Conservation (phyloP, 2,113 vertebrate genomes). For the Propithecus coquereli region DNA sequence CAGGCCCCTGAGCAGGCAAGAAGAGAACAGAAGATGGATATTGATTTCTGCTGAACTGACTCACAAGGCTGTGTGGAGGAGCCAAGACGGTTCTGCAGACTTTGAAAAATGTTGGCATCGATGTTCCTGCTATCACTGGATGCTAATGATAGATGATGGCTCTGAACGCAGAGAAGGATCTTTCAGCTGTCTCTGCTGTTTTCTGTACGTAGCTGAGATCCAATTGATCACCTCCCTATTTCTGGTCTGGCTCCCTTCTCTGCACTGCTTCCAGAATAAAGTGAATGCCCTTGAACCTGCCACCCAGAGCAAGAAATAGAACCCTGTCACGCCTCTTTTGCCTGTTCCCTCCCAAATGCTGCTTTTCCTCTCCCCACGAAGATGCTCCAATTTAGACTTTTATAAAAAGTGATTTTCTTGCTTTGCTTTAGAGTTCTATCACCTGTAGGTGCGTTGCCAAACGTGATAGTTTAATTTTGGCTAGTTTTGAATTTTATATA, state of each 20-base stretch:
- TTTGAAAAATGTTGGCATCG: slow-evolving; percentile 31
- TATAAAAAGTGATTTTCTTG: not conserved
- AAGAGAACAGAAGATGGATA: not conserved
- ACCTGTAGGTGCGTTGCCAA: not conserved
- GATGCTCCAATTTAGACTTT: not conserved
- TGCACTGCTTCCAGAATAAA: not conserved
- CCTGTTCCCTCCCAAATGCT: too few relatives aligned
- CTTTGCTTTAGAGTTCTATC: not conserved
- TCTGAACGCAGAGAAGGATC: not conserved
- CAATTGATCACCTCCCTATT: not conserved
- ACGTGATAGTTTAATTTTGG: not conserved
- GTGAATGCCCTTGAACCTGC: not conserved
- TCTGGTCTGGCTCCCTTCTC: not conserved
- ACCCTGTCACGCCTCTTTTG: not conserved
- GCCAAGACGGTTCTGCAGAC: slow-evolving; percentile 7
- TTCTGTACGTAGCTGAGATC: not conserved
- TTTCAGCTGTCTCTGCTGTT: not conserved
- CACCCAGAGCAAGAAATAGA: not conserved
- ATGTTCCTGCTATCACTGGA: not conserved
- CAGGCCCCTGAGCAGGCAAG: not conserved
- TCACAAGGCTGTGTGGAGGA: not conserved
- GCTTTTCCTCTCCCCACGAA: not conserved
- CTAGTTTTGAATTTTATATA: not conserved
- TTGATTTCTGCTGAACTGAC: slow-evolving; percentile 15
- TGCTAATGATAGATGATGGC: not conserved